Percentiles rank a stretch among this genome's conserved stretches.
Evolutionary conservation across 2,888 invertebrate genomes (phyloP).

Genomic region (Hyles lineata): DNA sequence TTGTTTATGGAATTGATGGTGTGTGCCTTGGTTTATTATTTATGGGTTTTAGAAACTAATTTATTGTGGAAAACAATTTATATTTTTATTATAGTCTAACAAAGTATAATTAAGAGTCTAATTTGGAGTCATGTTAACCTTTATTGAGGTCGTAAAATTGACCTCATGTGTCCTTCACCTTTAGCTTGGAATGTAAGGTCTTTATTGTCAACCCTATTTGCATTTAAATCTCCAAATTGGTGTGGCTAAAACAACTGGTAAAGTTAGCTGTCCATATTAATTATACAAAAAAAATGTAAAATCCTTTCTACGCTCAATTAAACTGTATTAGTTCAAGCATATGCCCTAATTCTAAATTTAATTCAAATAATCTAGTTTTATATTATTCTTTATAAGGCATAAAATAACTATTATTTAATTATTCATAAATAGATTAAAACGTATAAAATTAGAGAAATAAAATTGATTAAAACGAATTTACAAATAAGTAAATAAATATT

Average conservation of each 20-base stretch:
- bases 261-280: background rate
- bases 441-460: too few species aligned
- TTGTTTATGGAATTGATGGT: conserved; percentile 18
- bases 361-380: too few species aligned
- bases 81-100: too few species aligned
- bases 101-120: background rate
- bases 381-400: too few species aligned
- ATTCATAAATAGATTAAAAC: too few species aligned
- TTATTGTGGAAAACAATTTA: background rate
- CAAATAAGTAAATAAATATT: too few species aligned
- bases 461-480: too few species aligned
- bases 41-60: background rate
- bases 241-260: background rate
- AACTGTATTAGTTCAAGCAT: too few species aligned
- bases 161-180: background rate
- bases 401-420: too few species aligned
- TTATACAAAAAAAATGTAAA: background rate
- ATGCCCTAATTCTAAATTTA: too few species aligned
- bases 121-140: conserved; percentile 8
- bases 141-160: background rate
- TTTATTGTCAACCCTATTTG: background rate
- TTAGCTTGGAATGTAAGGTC: background rate
- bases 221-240: background rate
- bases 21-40: conserved; percentile 11
- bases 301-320: too few species aligned